These are phyloP conservation scores for Oryctes rhinoceros DNA, from an alignment of 1,140 invertebrate genomes.

Conservation along the genomic window DNA sequence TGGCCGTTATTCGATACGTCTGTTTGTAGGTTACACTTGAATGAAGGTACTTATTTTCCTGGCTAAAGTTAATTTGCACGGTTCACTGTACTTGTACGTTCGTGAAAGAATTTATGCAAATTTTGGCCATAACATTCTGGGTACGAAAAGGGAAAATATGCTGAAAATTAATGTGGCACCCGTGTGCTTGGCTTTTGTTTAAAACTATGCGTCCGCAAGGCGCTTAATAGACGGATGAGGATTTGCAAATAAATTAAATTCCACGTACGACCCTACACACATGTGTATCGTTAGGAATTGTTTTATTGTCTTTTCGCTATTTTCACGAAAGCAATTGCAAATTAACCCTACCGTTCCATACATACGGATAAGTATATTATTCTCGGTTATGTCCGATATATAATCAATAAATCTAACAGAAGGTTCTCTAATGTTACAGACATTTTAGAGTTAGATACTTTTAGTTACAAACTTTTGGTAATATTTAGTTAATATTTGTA, in stretches of 20 bases:
- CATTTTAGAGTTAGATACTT: too few species aligned
- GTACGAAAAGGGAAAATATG: not conserved
- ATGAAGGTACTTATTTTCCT: too few species aligned
- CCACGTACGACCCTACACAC: not conserved
- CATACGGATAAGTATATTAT: not conserved
- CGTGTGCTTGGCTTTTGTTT: not conserved
- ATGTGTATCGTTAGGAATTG: not conserved
- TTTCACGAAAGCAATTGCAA: not conserved
- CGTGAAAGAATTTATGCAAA: conserved; percentile 18
- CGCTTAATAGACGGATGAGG: not conserved
- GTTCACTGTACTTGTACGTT: not conserved
- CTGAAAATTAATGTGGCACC: not conserved
- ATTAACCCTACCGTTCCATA: not conserved
- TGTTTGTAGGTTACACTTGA: too few species aligned
- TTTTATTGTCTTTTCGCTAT: not conserved
- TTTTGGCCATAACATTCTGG: not conserved
- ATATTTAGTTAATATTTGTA: too few species aligned
- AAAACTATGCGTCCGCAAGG: not conserved
- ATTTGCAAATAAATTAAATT: conserved; percentile 3
- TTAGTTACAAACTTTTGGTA: too few species aligned
- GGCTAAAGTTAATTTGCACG: too few species aligned
- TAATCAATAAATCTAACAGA: too few species aligned
- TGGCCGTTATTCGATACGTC: too few species aligned
- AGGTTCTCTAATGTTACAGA: too few species aligned
- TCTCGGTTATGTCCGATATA: too few species aligned